A percentile compares a stretch with the other conserved stretches of the same genome.
phyloP scores from a whole-genome alignment of 1,140 invertebrate genomes.

The Orussus abietinus region DNA sequence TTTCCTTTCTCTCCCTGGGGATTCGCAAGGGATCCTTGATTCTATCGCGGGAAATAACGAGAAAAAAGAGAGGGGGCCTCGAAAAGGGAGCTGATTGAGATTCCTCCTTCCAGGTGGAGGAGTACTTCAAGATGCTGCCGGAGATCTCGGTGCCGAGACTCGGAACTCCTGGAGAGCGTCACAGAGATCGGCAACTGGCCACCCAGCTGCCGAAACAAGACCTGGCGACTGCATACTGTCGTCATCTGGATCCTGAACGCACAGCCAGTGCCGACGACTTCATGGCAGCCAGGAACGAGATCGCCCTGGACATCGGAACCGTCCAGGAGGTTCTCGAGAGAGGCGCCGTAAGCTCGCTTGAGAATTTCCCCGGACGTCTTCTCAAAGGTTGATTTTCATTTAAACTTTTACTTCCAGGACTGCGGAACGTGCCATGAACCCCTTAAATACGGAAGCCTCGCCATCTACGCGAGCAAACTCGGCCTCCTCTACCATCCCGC shows the following conservation, averaged over 20 bases:
- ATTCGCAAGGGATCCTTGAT: no score
- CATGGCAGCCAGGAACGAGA: slow-evolving; percentile 86
- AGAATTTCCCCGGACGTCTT: no score
- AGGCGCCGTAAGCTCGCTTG: slow-evolving; percentile 46
- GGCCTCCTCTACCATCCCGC: slow-evolving; percentile 77
- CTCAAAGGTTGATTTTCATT: slow-evolving; percentile 9
- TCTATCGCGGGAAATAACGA: no score
- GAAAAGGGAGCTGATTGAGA: no score
- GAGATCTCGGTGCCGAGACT: slow-evolving; percentile 73
- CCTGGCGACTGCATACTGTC: slow-evolving; percentile 82
- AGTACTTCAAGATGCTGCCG: slow-evolving; percentile 70
- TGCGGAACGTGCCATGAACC: slow-evolving; percentile 64
- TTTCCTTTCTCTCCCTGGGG: no score
- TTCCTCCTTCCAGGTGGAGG: slow-evolving; percentile 58
- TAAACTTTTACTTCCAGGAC: slow-evolving; percentile 38
- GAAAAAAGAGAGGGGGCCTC: no score
- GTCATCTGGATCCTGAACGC: slow-evolving; percentile 75
- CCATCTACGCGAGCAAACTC: slow-evolving; percentile 69
- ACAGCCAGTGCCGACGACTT: slow-evolving; percentile 79
- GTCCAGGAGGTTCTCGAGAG: slow-evolving; percentile 57
- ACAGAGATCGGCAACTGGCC: slow-evolving; percentile 78
- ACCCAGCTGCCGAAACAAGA: slow-evolving; percentile 93
- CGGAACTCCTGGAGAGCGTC: slow-evolving; percentile 72
- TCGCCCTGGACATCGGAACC: slow-evolving; percentile 89
- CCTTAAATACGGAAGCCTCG: slow-evolving; percentile 63